Conservation (phyloP, 1,140 invertebrate species). For the Gonioctena quinquepunctata region DNA sequence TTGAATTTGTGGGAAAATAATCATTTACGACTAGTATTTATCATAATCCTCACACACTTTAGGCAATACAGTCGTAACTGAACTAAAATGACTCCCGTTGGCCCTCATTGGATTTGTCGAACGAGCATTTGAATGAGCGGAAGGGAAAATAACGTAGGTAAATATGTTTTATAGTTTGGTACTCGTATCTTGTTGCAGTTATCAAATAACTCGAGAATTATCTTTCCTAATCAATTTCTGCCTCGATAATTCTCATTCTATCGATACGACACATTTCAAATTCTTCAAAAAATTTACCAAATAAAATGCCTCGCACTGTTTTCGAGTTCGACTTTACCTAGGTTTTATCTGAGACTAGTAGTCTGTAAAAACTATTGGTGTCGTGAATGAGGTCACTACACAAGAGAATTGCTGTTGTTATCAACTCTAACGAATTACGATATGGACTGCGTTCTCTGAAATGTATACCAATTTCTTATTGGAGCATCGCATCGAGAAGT, state of each 20-base stretch:
- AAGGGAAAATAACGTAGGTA: too few relatives aligned
- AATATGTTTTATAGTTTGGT: too few relatives aligned
- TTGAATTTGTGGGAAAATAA: too few relatives aligned
- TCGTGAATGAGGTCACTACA: background rate
- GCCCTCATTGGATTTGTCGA: too few relatives aligned
- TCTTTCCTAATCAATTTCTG: background rate
- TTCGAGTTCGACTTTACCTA: constrained; percentile 49
- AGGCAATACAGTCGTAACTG: too few relatives aligned
- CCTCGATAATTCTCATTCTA: background rate
- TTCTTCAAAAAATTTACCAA: background rate
- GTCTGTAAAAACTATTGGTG: constrained; percentile 16
- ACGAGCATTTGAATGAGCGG: too few relatives aligned
- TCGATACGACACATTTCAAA: constrained; percentile 5
- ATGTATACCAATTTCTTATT: background rate
- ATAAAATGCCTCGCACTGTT: constrained; percentile 38
- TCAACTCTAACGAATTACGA: background rate
- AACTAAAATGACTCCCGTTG: too few relatives aligned
- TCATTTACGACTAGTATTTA: too few relatives aligned
- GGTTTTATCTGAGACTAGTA: constrained; percentile 31
- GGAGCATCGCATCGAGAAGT: too few relatives aligned
- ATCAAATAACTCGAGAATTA: background rate
- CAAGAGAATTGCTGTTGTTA: background rate
- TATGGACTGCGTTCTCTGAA: background rate
- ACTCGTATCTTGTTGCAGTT: background rate
- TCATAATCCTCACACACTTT: too few relatives aligned